Evolutionary conservation across 2,113 vertebrate genomes (phyloP).

Genomic region (Tyrannus savana): DNA sequence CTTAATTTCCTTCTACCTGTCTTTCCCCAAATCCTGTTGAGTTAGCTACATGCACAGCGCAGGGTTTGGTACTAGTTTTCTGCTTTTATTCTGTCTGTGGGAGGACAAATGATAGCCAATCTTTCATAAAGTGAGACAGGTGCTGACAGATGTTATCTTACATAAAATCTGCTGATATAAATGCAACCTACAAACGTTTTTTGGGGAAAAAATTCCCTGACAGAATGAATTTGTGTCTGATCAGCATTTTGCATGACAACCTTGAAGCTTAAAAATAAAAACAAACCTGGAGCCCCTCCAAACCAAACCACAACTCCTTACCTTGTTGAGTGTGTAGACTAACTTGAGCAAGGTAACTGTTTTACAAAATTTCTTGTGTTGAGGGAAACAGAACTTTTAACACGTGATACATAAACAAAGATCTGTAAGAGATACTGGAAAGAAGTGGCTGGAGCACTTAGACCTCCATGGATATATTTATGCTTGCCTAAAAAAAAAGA

Average conservation of each 20-base stretch:
- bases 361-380: neutral
- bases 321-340: neutral
- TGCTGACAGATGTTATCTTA: neutral
- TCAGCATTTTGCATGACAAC: neutral
- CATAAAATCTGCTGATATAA: neutral
- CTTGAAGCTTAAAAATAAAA: neutral
- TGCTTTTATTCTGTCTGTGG: neutral
- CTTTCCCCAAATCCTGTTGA: neutral
- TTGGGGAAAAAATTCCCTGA: neutral
- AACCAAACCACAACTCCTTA: accelerated
- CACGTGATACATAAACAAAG: neutral
- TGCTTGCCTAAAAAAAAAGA: neutral
- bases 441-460: neutral
- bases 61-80: neutral
- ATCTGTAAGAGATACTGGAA: neutral
- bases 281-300: neutral
- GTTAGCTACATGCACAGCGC: neutral
- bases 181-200: neutral
- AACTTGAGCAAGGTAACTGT: neutral
- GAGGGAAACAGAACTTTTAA: neutral
- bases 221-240: neutral
- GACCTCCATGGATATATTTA: neutral
- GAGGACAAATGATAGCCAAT: neutral
- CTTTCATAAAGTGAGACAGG: neutral
- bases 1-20: neutral